Percentiles rank a stretch among this genome's conserved stretches.
phyloP scores from a whole-genome alignment of 2,888 invertebrate species.

The Parelbella ahira region DNA sequence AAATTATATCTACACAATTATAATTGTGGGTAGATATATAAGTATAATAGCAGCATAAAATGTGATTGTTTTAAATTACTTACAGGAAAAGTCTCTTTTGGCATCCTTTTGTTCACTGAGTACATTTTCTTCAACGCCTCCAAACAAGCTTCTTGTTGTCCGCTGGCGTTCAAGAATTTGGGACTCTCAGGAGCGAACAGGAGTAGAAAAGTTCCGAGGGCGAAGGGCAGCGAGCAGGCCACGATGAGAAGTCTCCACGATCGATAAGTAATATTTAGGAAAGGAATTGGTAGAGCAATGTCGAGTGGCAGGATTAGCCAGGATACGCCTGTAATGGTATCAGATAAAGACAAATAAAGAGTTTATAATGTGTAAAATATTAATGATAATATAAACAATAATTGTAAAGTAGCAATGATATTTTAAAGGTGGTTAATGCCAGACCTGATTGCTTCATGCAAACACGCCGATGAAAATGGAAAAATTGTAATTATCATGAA shows the following conservation, averaged over 20 bases:
- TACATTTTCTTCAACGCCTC: slow-evolving; percentile 62
- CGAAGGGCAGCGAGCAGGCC: slow-evolving; percentile 82
- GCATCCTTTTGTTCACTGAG: slow-evolving; percentile 47
- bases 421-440: too few relatives aligned
- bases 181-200: slow-evolving; percentile 88
- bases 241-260: slow-evolving; percentile 89
- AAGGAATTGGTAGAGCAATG: slow-evolving; percentile 60
- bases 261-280: slow-evolving; percentile 79
- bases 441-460: too few relatives aligned
- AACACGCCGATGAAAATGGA: too few relatives aligned
- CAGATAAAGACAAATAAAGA: too few relatives aligned
- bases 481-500: too few relatives aligned
- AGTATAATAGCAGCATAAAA: too few relatives aligned
- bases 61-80: too few relatives aligned
- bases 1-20: too few relatives aligned
- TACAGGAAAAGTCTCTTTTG: slow-evolving; percentile 56
- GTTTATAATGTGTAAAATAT: background rate
- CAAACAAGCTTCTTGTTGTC: slow-evolving; percentile 80
- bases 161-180: slow-evolving; percentile 85
- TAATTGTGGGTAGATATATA: too few relatives aligned
- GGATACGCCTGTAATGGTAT: slow-evolving; percentile 83
- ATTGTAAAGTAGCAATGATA: too few relatives aligned
- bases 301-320: slow-evolving; percentile 84
- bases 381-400: too few relatives aligned
- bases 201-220: slow-evolving; percentile 80